These are phyloP conservation scores for Poecilia latipinna DNA, from an alignment of 2,113 vertebrate genomes.

Conservation along the genomic window DNA sequence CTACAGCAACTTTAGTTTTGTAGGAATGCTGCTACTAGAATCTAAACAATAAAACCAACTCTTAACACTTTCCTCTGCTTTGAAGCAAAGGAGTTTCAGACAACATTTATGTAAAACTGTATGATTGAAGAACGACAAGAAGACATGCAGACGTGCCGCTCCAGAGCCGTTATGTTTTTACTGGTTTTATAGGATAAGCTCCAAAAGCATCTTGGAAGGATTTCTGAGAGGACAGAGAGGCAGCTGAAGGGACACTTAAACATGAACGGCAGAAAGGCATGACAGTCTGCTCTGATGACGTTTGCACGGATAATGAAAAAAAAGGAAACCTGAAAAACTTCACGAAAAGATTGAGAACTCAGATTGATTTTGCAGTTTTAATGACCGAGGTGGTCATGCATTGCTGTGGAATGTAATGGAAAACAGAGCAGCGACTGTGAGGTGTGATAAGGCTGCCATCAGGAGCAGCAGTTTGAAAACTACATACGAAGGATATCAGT, in stretches of 20 bases:
- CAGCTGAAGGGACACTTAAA: constrained; percentile 10
- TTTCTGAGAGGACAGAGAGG: not conserved
- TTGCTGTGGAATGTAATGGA: not conserved
- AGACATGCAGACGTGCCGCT: not conserved
- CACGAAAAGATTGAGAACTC: not conserved
- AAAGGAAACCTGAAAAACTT: not conserved
- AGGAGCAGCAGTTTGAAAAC: not conserved
- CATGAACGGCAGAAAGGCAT: not conserved
- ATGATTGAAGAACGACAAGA: not conserved
- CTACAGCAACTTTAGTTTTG: not conserved
- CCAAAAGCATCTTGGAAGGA: not conserved
- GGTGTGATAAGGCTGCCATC: not conserved
- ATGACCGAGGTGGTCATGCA: not conserved
- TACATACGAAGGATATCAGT: not conserved
- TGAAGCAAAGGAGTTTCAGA: no score
- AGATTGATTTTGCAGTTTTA: not conserved
- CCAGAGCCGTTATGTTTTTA: not conserved
- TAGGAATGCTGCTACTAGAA: not conserved
- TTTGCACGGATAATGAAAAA: not conserved
- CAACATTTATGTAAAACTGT: not conserved
- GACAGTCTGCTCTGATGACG: not conserved
- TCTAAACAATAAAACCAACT: not conserved
- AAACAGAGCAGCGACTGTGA: not conserved
- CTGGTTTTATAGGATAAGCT: not conserved
- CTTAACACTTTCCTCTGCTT: not conserved